A percentile compares a stretch with the other conserved stretches of the same genome.
Conservation (phyloP, 37 sponge, comb jelly and placozoan genomes). For the Geodia barretti region DNA sequence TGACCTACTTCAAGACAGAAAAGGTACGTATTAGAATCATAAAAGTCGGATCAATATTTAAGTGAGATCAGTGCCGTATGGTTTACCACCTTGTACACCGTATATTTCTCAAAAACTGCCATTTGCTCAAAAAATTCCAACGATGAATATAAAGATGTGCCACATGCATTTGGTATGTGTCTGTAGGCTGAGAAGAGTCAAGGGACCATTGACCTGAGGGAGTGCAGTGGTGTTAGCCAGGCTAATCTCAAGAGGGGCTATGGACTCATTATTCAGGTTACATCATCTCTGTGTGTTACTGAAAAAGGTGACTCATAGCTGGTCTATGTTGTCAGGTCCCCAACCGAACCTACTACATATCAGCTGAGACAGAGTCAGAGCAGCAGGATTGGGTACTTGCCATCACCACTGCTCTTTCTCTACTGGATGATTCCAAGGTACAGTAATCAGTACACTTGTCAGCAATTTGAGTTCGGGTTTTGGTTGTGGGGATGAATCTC, state of each 20-base stretch:
- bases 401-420: slow-evolving; percentile 1
- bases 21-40: too few relatives aligned
- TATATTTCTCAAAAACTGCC: too few relatives aligned
- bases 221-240: not conserved
- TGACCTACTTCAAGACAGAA: slow-evolving; percentile 52
- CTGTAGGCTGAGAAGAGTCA: slow-evolving; percentile 16
- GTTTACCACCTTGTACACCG: too few relatives aligned
- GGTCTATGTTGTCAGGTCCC: slow-evolving; percentile 28
- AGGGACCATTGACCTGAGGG: slow-evolving; percentile 36
- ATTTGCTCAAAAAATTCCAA: too few relatives aligned
- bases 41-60: too few relatives aligned
- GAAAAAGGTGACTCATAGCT: not conserved
- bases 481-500: too few relatives aligned
- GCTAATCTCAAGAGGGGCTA: slow-evolving; percentile 44
- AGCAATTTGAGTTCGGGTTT: too few relatives aligned
- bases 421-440: slow-evolving; percentile 25
- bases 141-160: too few relatives aligned
- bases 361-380: slow-evolving; percentile 27
- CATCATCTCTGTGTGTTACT: too few relatives aligned
- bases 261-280: slow-evolving; percentile 53
- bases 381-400: slow-evolving; percentile 37
- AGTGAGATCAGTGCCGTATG: too few relatives aligned
- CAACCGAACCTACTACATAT: slow-evolving; percentile 43
- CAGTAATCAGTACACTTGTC: too few relatives aligned
- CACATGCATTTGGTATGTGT: not conserved